phyloP scores from a whole-genome alignment of 1,140 invertebrate species.

The Nomia melanderi region DNA sequence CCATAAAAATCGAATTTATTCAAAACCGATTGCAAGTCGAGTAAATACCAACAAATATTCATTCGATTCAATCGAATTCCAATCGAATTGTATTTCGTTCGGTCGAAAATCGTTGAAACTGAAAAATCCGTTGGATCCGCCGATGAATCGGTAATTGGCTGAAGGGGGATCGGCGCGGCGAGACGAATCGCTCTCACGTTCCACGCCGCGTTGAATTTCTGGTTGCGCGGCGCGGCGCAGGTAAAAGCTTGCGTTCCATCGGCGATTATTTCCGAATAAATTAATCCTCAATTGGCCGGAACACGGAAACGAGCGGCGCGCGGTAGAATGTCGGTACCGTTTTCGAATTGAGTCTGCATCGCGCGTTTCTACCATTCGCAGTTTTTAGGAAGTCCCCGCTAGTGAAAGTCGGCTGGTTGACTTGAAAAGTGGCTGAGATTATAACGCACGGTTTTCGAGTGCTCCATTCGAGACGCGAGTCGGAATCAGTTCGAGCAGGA shows the following conservation, averaged over 20 bases:
- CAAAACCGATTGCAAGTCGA: too few species aligned
- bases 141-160: too few species aligned
- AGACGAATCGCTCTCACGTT: background rate
- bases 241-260: background rate
- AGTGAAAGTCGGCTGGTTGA: slow-evolving; percentile 14
- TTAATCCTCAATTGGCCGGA: background rate
- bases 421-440: background rate
- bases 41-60: too few species aligned
- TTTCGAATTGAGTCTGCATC: background rate
- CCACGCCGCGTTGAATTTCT: background rate
- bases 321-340: background rate
- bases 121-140: too few species aligned
- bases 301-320: background rate
- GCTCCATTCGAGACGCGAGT: too few species aligned
- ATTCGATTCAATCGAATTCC: too few species aligned
- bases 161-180: background rate
- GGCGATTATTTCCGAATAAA: too few species aligned
- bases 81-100: too few species aligned
- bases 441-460: too few species aligned
- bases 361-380: background rate
- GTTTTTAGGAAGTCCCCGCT: background rate
- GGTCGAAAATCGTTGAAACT: too few species aligned
- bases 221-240: background rate
- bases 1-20: too few species aligned
- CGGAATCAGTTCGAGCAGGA: too few species aligned